Evolutionary conservation across 1,140 invertebrate genomes (phyloP).

Genomic region (Psilanteris sp.): DNA sequence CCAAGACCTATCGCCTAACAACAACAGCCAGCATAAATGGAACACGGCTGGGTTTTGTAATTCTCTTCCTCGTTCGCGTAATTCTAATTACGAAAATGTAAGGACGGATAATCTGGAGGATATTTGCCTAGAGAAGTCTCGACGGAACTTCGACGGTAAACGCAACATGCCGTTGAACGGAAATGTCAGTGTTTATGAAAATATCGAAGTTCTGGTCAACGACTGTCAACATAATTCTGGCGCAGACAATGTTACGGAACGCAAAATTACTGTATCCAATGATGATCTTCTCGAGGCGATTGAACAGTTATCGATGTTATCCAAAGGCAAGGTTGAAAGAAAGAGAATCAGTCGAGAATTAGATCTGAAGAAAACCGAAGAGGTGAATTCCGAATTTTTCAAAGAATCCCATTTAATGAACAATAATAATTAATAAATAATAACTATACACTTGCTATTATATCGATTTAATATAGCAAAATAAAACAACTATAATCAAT

Average conservation of each 20-base stretch:
- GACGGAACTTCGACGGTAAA: conserved; percentile 29
- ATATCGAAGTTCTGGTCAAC: no score
- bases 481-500: no score
- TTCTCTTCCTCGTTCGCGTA: conserved; percentile 65
- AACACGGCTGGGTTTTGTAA: conserved; percentile 62
- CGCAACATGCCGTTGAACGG: conserved; percentile 66
- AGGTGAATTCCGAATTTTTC: no score
- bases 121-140: conserved; percentile 20
- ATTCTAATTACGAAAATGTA: conserved; percentile 72
- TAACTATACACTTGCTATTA: no score
- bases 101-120: conserved; percentile 44
- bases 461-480: no score
- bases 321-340: conserved; percentile 70
- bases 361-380: conserved; percentile 78
- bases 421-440: no score
- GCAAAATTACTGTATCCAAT: conserved; percentile 79
- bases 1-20: conserved; percentile 61
- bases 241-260: no score
- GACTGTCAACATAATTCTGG: no score
- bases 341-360: conserved; percentile 78
- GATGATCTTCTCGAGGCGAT: conserved; percentile 79
- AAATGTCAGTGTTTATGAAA: conserved; percentile 74
- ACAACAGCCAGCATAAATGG: conserved; percentile 69
- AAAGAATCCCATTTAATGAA: no score
- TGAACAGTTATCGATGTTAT: conserved; percentile 76